A percentile compares a stretch with the other conserved stretches of the same genome.
phyloP scores from a whole-genome alignment of 2,113 vertebrate genomes.

The Chloropsis hardwickii region DNA sequence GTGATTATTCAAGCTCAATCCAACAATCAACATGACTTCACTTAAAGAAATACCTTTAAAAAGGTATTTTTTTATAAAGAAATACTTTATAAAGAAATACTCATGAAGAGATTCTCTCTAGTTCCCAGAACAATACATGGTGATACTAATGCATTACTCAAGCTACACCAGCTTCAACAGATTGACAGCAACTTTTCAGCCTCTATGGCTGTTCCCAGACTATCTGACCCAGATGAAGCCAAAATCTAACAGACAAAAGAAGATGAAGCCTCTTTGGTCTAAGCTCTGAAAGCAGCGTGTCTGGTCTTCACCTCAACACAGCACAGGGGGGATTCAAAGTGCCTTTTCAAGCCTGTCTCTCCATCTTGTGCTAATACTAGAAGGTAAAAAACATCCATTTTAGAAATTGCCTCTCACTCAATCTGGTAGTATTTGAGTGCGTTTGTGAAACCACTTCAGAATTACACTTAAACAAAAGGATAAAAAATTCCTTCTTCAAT shows the following conservation, averaged over 20 bases:
- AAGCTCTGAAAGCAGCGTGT: neutral
- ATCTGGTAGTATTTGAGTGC: slow-evolving; percentile 16
- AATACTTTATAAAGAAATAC: no score
- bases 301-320: neutral
- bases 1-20: neutral
- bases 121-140: neutral
- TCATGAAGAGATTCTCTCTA: neutral
- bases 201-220: neutral
- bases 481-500: slow-evolving; percentile 39
- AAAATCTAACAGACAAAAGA: neutral
- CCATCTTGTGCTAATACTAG: neutral
- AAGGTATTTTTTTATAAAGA: no score
- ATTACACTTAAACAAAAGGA: neutral
- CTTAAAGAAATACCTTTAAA: neutral
- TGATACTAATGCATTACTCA: neutral
- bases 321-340: neutral
- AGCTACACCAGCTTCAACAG: neutral
- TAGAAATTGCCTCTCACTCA: slow-evolving; percentile 18
- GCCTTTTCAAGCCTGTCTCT: neutral
- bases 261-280: neutral
- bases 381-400: neutral
- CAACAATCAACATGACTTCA: neutral
- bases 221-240: neutral
- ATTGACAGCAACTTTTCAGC: neutral
- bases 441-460: slow-evolving; percentile 58